Evolutionary conservation across 2,797 vertebrate genomes (phyloP), one percentile per base, ranked within the genome.

Genomic region (Syndactyla subalaris): DNA sequence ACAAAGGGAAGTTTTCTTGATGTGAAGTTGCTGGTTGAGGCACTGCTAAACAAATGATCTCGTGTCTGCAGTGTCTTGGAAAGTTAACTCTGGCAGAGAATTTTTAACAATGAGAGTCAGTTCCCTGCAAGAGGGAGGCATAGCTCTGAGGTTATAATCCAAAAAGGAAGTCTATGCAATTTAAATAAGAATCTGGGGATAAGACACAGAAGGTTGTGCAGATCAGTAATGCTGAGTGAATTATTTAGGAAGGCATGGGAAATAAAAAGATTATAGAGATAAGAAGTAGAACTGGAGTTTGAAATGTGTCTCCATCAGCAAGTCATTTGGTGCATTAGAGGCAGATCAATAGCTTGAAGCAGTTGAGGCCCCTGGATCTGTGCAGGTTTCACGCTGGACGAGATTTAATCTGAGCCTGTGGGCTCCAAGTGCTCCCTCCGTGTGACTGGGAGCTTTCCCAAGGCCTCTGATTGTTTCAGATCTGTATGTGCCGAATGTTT

Each of bases 321-420:
- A 71, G 63, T 71, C 73, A 16, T 21, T 52, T 27, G 91, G 39
- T 93, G 74, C 92, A 79, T 93, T 85, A 93, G 89, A 52, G 79
- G 71, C 23, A 55, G 92, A 85, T 92, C 92, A 29, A 67, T 85
- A 74, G 30, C 10, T 20, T 63, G 84, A 67, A 74, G 59, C 74
- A n/a, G 22, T n/a, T 34, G 58, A 34, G 58, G 67, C 24, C 55
- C 41, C 71, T 34, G 1, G 30, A 0, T 38, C 48, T 41, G 3
- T 11, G 63, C 54, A 41, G 54, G 22, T 30, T 85, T 84, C 29
- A 3, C 3, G 36, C n/a, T 58, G 73, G 63, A 13, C 49, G n/a
- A 23, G 27, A 3, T 51, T 58, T 30, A 27, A 45, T 7, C 36
- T 14, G 67, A 87, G 71, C 62, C 43, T 54, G 32, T 46, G 80